A percentile compares a stretch with the other conserved stretches of the same genome.
These are phyloP conservation scores for Portunus trituberculatus DNA, from an alignment of 1,140 invertebrate genomes.

Conservation along the genomic window DNA sequence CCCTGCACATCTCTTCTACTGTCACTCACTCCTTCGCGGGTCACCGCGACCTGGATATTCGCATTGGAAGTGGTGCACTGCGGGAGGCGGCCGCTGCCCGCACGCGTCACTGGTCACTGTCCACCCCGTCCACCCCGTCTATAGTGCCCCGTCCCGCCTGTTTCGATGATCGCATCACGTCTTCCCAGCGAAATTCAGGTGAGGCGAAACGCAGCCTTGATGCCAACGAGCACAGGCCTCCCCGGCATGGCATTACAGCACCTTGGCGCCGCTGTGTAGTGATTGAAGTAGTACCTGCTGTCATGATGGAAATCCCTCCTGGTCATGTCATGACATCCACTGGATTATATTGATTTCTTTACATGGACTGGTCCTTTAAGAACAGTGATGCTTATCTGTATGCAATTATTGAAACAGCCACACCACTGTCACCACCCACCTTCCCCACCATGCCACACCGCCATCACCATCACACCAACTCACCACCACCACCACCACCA, in stretches of 20 bases:
- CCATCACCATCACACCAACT: background rate
- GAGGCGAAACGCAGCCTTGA: background rate
- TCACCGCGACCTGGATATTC: constrained; percentile 65
- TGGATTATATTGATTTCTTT: too few relatives aligned
- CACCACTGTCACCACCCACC: background rate
- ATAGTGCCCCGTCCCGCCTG: background rate
- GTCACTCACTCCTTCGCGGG: constrained; percentile 62
- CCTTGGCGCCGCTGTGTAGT: too few relatives aligned
- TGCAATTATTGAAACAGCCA: background rate
- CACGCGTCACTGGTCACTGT: constrained; percentile 66
- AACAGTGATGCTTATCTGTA: too few relatives aligned
- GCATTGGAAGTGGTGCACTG: constrained; percentile 47
- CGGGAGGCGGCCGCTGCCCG: constrained; percentile 41
- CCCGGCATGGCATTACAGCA: background rate
- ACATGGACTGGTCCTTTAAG: too few relatives aligned
- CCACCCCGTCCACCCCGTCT: constrained; percentile 2
- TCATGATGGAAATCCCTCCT: too few relatives aligned
- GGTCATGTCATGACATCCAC: too few relatives aligned
- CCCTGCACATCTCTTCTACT: constrained; percentile 63
- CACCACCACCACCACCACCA: background rate
- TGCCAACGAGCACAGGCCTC: background rate
- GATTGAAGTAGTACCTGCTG: too few relatives aligned
- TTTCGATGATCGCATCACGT: background rate
- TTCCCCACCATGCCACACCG: background rate
- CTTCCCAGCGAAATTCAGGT: background rate